Conservation (phyloP, 2,797 vertebrate genomes). For the Trachurus trachurus region DNA sequence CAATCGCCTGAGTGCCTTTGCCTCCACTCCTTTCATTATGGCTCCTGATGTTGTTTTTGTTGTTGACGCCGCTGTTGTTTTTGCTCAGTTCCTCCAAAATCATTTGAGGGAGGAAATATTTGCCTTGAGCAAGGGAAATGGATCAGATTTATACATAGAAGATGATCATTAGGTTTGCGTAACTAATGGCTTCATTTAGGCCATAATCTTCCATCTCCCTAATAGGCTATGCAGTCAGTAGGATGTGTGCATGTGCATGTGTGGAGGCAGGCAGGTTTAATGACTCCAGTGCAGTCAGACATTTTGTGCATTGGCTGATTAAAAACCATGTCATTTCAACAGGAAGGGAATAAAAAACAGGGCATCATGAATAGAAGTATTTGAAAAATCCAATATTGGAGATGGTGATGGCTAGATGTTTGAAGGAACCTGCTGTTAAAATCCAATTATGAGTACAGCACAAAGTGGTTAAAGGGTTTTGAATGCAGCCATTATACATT, state of each 20-base stretch:
- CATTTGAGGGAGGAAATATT: constrained; percentile 82
- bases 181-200: constrained; percentile 89
- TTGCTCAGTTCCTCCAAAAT: constrained; percentile 76
- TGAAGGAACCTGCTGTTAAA: constrained; percentile 76
- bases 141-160: constrained; percentile 84
- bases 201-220: constrained; percentile 87
- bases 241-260: constrained; percentile 67
- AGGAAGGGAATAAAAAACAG: constrained; percentile 71
- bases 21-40: constrained; percentile 78
- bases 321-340: constrained; percentile 84
- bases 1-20: constrained; percentile 80
- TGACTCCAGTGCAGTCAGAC: constrained; percentile 83
- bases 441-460: constrained; percentile 81
- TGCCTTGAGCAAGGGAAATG: constrained; percentile 79
- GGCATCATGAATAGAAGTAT: constrained; percentile 73
- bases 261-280: constrained; percentile 78
- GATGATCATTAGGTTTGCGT: constrained; percentile 87
- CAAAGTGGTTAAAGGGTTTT: constrained; percentile 80
- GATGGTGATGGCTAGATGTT: constrained; percentile 78
- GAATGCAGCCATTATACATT: constrained; percentile 72
- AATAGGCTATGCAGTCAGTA: constrained; percentile 76
- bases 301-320: constrained; percentile 83
- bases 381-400: constrained; percentile 80
- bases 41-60: constrained; percentile 84
- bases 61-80: constrained; percentile 79